Conservation (phyloP, 2,113 vertebrate genomes). For the Corythornis cristatus region DNA sequence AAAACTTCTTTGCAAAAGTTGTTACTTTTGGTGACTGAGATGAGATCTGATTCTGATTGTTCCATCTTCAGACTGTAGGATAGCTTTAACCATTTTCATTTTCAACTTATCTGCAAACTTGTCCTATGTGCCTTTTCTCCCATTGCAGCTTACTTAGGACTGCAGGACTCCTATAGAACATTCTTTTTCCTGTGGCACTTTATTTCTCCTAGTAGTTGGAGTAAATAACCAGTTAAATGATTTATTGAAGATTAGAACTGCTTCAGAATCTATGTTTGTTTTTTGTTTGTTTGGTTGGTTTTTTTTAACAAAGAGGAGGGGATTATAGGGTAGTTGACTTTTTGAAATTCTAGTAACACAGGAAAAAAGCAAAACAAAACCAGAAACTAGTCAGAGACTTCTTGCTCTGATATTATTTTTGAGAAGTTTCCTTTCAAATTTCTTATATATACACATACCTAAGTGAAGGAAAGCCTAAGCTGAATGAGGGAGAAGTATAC, state of each 20-base stretch:
- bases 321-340: not conserved
- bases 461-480: not conserved
- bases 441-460: not conserved
- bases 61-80: not conserved
- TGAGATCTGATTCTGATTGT: not conserved
- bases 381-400: not conserved
- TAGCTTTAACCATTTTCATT: not conserved
- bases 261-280: not conserved
- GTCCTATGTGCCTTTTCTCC: not conserved
- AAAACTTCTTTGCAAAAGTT: not conserved
- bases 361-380: not conserved
- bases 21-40: not conserved
- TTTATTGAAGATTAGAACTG: not conserved
- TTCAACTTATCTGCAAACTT: not conserved
- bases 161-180: not conserved
- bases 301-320: not conserved
- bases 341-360: not conserved
- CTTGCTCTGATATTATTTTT: not conserved
- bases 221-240: not conserved
- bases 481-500: not conserved
- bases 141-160: not conserved
- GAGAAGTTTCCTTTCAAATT: not conserved
- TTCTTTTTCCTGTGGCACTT: not conserved
- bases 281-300: not conserved
- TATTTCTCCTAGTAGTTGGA: not conserved